phyloP scores from a whole-genome alignment of 2,113 vertebrate species.

The Tamias sibiricus region DNA sequence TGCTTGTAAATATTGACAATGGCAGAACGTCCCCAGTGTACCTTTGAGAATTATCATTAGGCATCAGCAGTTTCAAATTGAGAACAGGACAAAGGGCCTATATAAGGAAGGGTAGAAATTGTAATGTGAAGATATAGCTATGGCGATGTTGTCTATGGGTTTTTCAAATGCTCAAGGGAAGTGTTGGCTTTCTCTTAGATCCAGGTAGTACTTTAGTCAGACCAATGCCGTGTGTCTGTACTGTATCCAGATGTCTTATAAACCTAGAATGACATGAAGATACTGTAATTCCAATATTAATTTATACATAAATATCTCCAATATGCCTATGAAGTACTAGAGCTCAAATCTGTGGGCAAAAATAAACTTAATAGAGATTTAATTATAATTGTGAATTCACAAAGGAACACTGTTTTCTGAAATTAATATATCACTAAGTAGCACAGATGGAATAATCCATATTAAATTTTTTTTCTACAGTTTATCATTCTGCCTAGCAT shows the following conservation, averaged over 20 bases:
- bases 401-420: slow-evolving; percentile 6
- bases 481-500: background rate
- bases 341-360: background rate
- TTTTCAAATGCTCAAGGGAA: background rate
- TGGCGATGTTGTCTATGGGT: background rate
- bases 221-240: background rate
- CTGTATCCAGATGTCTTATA: background rate
- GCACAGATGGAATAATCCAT: background rate
- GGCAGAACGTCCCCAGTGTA: background rate
- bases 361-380: background rate
- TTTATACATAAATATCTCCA: background rate
- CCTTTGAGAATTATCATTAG: background rate
- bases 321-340: background rate
- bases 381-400: slow-evolving; percentile 14
- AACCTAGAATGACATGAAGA: background rate
- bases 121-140: background rate
- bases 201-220: background rate
- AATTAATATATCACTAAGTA: background rate
- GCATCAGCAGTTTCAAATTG: background rate
- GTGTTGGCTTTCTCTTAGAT: background rate
- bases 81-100: background rate
- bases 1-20: background rate
- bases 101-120: background rate
- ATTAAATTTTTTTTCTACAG: background rate
- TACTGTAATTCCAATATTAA: background rate